These are phyloP conservation scores for Hucho hucho DNA, from an alignment of 2,113 vertebrate species.

Conservation along the genomic window DNA sequence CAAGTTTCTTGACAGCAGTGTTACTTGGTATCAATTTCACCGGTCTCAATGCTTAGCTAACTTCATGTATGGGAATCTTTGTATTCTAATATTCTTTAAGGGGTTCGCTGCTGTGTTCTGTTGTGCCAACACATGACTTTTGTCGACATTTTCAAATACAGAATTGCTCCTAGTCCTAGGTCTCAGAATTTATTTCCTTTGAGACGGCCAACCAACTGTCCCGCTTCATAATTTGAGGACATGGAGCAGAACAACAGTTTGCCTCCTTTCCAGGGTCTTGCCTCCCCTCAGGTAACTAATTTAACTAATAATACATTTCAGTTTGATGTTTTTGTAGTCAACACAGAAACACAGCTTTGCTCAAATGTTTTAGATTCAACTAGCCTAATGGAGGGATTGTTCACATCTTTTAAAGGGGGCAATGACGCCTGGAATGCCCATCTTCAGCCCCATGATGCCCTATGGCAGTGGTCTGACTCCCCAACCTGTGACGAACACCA, in stretches of 20 bases:
- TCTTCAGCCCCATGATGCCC: slow-evolving; percentile 98
- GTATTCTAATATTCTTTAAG: too few species aligned
- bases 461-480: slow-evolving; percentile 96
- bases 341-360: too few species aligned
- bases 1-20: too few species aligned
- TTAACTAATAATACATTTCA: too few species aligned
- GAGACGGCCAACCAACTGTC: slow-evolving; percentile 25
- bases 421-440: slow-evolving; percentile 91
- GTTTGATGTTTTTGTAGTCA: too few species aligned
- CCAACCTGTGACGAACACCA: slow-evolving; percentile 90
- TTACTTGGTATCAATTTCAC: too few species aligned
- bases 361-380: too few species aligned
- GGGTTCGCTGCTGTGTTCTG: too few species aligned
- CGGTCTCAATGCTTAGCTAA: too few species aligned
- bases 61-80: too few species aligned
- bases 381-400: too few species aligned
- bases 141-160: neutral
- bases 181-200: neutral
- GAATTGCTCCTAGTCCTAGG: too few species aligned
- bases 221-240: slow-evolving; percentile 50
- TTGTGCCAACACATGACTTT: neutral
- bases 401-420: slow-evolving; percentile 76
- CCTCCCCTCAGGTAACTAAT: slow-evolving; percentile 89
- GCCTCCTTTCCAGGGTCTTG: slow-evolving; percentile 89
- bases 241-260: slow-evolving; percentile 99